Evolutionary conservation across 2,888 invertebrate genomes (phyloP), one percentile per base, ranked within the genome.

Genomic region (Epirrhoe alternata): DNA sequence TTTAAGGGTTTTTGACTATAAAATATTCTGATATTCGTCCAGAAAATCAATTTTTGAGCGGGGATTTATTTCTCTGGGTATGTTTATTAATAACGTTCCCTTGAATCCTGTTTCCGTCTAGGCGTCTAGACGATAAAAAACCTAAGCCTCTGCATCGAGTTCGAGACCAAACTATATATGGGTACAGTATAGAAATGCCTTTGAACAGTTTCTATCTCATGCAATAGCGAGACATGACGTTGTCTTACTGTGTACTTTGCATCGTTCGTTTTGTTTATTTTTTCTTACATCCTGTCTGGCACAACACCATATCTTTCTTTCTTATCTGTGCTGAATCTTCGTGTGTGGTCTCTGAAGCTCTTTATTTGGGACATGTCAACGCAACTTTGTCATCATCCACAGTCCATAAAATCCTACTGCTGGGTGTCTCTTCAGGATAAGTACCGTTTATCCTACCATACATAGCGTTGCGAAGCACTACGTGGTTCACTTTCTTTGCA

Each of bases 71-170:
- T n/a, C 82, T 86, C 80, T 78, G 66, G 73, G 75, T 86, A 85
- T 89, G 85, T 89, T 87, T 79, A 88, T 87, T 85, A 87, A 86
- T 87, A 82, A 78, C 77, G 79, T 82, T 75, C 75, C 74, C 74
- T 81, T 80, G 79, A 82, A 86, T 86, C 85, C 83, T 84, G 85
- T 86, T 85, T 79, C 78, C 69, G 77, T 85, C 81, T 87, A 82
- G 81, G 78, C 77, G 89, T 89, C 90, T 90, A 89, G 90, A 89
- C 90, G 71, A 74, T 61, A 78, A 79, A 79, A 80, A 79, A 76
- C 61, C 64, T 31, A 42, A 7, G 65, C 31, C 45, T 58, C 50
- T 6, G 17, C 47, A 61, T 58, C 63, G 61, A 68, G 66, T 50
- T 45, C 30, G 47, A 62, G 55, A n/a, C n/a, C n/a, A n/a, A n/a